phyloP scores from a whole-genome alignment of 2,888 invertebrate species.

The Lepidonotus clava region DNA sequence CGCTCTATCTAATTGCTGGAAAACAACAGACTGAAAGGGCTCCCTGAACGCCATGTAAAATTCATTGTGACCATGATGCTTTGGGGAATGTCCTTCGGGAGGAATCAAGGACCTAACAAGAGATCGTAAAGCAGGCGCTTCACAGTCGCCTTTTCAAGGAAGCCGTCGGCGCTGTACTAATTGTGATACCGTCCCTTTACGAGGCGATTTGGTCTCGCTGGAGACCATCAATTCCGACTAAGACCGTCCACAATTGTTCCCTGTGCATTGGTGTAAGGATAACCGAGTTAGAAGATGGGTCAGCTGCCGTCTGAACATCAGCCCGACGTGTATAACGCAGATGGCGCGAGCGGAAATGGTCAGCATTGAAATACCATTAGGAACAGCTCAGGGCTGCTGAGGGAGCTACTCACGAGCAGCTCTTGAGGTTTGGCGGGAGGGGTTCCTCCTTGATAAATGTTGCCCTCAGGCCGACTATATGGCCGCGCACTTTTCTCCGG shows the following conservation, averaged over 20 bases:
- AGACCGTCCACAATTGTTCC: constrained; percentile 36
- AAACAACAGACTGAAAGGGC: constrained; percentile 43
- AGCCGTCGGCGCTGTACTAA: constrained; percentile 39
- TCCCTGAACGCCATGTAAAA: constrained; percentile 35
- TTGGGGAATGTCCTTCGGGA: constrained; percentile 23
- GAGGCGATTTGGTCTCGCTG: constrained; percentile 29
- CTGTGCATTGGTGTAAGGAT: constrained; percentile 31
- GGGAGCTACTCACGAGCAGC: constrained; percentile 13
- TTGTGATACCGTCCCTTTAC: constrained; percentile 41
- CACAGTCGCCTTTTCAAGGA: not conserved
- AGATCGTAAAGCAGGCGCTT: constrained; percentile 37
- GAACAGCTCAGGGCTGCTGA: constrained; percentile 3
- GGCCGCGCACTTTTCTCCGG: constrained; percentile 28
- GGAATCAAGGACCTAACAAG: constrained; percentile 51
- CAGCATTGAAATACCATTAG: constrained; percentile 51
- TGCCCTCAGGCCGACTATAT: constrained; percentile 39
- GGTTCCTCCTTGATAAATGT: constrained; percentile 32
- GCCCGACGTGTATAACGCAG: constrained; percentile 9
- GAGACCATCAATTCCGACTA: constrained; percentile 34
- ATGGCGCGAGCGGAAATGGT: constrained; percentile 23
- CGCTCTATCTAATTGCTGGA: constrained; percentile 3
- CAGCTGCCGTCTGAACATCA: not conserved
- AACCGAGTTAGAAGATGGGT: constrained; percentile 36
- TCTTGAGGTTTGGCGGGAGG: constrained; percentile 25
- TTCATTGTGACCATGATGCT: constrained; percentile 48